phyloP scores from a whole-genome alignment of 1,140 invertebrate genomes.

The Euborellia annulipes region DNA sequence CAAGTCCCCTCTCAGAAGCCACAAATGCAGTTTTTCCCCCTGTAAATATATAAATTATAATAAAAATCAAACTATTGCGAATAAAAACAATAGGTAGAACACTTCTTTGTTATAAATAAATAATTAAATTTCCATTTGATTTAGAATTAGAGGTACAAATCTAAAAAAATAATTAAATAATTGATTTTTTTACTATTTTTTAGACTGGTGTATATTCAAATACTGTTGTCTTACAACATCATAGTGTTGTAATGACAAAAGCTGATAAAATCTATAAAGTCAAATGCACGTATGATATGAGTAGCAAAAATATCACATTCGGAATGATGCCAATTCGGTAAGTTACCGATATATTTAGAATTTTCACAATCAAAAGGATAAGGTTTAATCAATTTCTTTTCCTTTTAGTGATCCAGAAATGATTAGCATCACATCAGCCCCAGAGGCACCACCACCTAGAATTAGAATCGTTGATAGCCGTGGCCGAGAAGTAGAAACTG shows the following conservation, averaged over 20 bases:
- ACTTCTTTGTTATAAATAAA: too few species aligned
- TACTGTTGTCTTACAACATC: constrained; percentile 86
- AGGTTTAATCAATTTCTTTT: constrained; percentile 7
- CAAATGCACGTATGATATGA: constrained; percentile 92
- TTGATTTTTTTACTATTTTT: constrained; percentile 21
- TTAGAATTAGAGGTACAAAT: too few species aligned
- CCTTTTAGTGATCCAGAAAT: constrained; percentile 68
- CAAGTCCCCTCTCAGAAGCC: too few species aligned
- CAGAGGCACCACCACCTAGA: constrained; percentile 83
- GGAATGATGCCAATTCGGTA: constrained; percentile 91
- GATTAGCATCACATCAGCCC: constrained; percentile 87
- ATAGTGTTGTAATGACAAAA: constrained; percentile 92
- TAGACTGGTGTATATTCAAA: constrained; percentile 88
- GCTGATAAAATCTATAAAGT: constrained; percentile 95
- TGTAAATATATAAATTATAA: too few species aligned
- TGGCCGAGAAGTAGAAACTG: constrained; percentile 78
- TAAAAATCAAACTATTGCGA: too few species aligned
- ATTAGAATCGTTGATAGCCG: constrained; percentile 77
- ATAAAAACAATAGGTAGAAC: too few species aligned
- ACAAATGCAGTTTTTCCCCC: too few species aligned
- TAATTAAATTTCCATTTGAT: too few species aligned
- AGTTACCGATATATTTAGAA: constrained; percentile 4
- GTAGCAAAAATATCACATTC: constrained; percentile 89
- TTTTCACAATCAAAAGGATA: background rate
- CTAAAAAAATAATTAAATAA: too few species aligned